These are phyloP conservation scores for Mesaphorura yosii DNA, from an alignment of 1,140 invertebrate genomes.

Conservation along the genomic window DNA sequence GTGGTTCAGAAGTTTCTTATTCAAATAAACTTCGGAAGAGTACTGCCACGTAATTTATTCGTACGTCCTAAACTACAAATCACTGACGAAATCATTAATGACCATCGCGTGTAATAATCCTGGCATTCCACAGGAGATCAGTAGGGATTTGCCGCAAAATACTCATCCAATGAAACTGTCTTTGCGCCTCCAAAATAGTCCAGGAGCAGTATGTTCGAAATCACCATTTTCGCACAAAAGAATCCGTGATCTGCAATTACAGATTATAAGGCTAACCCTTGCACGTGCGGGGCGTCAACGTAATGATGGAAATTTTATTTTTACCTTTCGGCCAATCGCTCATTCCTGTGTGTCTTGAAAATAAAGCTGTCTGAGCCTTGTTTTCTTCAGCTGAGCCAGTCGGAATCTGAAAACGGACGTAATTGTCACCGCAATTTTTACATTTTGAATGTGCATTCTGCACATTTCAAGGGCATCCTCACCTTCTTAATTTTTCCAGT, in stretches of 20 bases:
- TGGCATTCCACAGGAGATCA: too few species aligned
- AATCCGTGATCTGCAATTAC: conserved; percentile 54
- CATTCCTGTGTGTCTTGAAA: conserved; percentile 57
- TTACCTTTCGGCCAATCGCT: conserved; percentile 48
- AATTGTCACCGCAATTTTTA: neutral
- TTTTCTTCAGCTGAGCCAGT: conserved; percentile 45
- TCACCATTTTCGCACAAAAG: conserved; percentile 59
- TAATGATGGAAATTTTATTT: neutral
- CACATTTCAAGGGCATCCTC: conserved; percentile 12
- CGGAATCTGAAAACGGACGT: conserved; percentile 41
- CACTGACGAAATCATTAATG: too few species aligned
- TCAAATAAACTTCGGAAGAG: too few species aligned
- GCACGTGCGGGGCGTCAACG: neutral
- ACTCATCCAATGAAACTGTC: conserved; percentile 11
- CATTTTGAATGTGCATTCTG: neutral
- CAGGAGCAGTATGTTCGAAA: conserved; percentile 54
- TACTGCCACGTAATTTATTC: too few species aligned
- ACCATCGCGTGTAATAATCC: too few species aligned
- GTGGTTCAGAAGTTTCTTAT: too few species aligned
- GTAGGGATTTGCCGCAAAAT: conserved; percentile 9
- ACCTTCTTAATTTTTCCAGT: conserved; percentile 57
- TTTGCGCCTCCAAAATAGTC: conserved; percentile 62
- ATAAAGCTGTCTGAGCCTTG: conserved; percentile 50
- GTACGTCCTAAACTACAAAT: too few species aligned
- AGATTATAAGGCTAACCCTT: neutral